Base-by-base conservation (phyloP, 2,888 invertebrate species). In the Therioaphis trifolii region DNA sequence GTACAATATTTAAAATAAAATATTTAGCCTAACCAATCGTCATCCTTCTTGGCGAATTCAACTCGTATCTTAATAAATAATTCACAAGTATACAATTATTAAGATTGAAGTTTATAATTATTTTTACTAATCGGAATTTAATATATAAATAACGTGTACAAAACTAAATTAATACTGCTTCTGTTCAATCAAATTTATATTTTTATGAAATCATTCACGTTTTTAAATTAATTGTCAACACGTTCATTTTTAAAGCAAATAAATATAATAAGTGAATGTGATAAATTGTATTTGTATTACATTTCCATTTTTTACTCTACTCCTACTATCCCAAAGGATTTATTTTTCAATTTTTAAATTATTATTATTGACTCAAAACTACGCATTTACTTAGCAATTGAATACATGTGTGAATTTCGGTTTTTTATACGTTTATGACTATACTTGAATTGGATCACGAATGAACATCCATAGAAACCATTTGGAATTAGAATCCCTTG, bases 351-450 rank as follows among this genome's bases (percentile, higher is more conserved):
- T 35, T n/a, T 35, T 21, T 14, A 27, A 58, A 58, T 58, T 40
- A 75, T 75, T 75, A 58, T 75, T 63, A 63, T 18, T 75, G 58
- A 58, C 43, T 58, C 58, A 43, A 43, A 43, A 58, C 43, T 75
- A 9, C 40, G 7, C 40, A 58, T 75, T 58, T 75, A 58, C 75
- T 24, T 75, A 43, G 9, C 29, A 35, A 74, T 74, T 21, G 29
- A 74, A 35, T 58, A 43, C 4, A 9, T 46, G 7, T 46, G 61
- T 46, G 76, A 21, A 66, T 49, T 77, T 29, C 35, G 7, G 14
- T 77, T 77, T 74, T 77, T 66, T 2, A 4, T 27, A 29, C 4
- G n/a, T 63, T 63, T 14, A 9, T 46, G n/a, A 11, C 27, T 4
- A 18, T 46, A 46, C 63, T 76, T 43, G 14, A 74, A 76, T 76